Percentiles rank a stretch among this genome's conserved stretches.
Evolutionary conservation across 2,888 invertebrate species (phyloP).

Genomic region (Dicranocentrus wangi): DNA sequence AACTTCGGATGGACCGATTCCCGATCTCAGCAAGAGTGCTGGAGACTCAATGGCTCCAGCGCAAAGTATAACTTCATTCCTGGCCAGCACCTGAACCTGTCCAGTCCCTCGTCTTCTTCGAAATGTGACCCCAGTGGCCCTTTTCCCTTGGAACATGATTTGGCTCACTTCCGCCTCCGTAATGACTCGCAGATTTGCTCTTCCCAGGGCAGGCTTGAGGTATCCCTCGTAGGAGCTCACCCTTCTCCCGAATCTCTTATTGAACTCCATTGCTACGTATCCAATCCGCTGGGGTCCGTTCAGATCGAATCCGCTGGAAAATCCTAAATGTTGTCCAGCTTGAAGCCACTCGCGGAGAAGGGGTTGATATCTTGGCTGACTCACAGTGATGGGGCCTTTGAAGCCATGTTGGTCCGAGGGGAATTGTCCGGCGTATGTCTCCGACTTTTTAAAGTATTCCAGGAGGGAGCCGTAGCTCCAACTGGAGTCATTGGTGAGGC

Average conservation of each 20-base stretch:
- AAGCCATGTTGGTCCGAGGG: constrained; percentile 48
- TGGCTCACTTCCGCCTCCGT: neutral
- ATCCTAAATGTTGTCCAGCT: constrained; percentile 52
- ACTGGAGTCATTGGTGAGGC: neutral
- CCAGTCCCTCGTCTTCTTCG: neutral
- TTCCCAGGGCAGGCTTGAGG: constrained; percentile 16
- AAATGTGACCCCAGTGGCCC: constrained; percentile 39
- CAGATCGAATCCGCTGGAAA: constrained; percentile 25
- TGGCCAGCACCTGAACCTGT: neutral
- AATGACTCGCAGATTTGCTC: constrained; percentile 19
- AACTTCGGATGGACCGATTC: constrained; percentile 4
- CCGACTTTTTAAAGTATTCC: constrained; percentile 15
- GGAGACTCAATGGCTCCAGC: constrained; percentile 1
- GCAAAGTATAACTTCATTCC: neutral
- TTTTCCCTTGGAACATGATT: neutral
- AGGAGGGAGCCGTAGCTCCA: constrained; percentile 42
- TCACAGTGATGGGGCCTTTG: constrained; percentile 43
- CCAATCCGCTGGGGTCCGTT: constrained; percentile 58
- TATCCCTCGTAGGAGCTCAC: constrained; percentile 44
- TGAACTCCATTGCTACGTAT: constrained; percentile 35
- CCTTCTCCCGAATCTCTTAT: constrained; percentile 28
- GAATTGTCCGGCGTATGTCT: constrained; percentile 29
- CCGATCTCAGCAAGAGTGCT: neutral
- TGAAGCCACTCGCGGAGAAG: constrained; percentile 30
- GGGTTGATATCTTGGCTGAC: constrained; percentile 30